Conservation (phyloP, 1,140 invertebrate species). For the Anthonomus grandis region DNA sequence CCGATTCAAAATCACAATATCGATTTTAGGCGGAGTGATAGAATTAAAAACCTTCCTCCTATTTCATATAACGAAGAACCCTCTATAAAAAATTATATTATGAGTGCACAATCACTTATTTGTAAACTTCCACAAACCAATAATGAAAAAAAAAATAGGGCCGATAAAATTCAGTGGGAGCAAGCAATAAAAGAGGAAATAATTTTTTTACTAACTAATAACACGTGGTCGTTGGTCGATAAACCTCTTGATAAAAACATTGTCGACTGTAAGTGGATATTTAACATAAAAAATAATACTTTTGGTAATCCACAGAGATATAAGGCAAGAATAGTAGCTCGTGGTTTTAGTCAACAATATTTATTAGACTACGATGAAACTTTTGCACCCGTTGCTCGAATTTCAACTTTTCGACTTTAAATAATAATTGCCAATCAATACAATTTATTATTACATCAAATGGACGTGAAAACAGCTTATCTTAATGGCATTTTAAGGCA, state of each 20-base stretch:
- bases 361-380: slow-evolving; percentile 44
- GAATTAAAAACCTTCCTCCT: neutral
- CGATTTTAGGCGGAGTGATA: neutral
- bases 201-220: slow-evolving; percentile 43
- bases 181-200: slow-evolving; percentile 46
- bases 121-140: neutral
- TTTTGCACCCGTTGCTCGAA: slow-evolving; percentile 34
- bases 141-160: slow-evolving; percentile 38
- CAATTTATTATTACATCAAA: slow-evolving; percentile 43
- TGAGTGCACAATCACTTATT: neutral
- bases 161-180: slow-evolving; percentile 42
- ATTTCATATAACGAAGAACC: neutral
- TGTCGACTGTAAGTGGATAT: slow-evolving; percentile 44
- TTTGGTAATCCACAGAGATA: slow-evolving; percentile 41
- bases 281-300: slow-evolving; percentile 42
- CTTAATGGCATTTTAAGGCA: slow-evolving; percentile 43
- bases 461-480: slow-evolving; percentile 43
- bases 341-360: slow-evolving; percentile 45
- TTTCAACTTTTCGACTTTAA: slow-evolving; percentile 41
- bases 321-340: slow-evolving; percentile 49
- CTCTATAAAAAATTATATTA: neutral
- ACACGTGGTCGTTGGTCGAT: slow-evolving; percentile 47
- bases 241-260: slow-evolving; percentile 47
- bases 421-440: slow-evolving; percentile 48
- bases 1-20: neutral